phyloP scores from a whole-genome alignment of 2,797 vertebrate genomes.

The Paramormyrops hopkinsi region DNA sequence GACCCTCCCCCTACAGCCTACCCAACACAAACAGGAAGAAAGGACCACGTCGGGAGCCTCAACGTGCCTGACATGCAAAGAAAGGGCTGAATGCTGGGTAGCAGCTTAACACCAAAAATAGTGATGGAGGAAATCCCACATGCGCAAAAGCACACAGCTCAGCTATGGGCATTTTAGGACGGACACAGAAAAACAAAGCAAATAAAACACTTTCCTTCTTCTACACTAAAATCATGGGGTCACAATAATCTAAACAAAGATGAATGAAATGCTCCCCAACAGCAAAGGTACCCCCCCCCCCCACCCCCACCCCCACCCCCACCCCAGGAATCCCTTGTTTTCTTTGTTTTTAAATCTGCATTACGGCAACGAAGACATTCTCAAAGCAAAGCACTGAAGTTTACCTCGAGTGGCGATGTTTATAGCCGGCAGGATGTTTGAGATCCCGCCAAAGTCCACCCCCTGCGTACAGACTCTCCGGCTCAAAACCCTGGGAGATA shows the following conservation, averaged over 20 bases:
- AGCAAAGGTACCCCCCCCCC: background rate
- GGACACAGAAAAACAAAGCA: background rate
- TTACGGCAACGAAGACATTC: too few relatives aligned
- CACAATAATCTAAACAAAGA: background rate
- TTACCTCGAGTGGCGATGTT: slow-evolving; percentile 93
- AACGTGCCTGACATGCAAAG: background rate
- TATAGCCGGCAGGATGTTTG: slow-evolving; percentile 78
- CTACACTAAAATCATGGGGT: background rate
- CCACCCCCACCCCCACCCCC: background rate
- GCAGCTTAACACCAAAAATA: background rate
- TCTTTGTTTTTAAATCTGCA: background rate
- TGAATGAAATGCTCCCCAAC: background rate
- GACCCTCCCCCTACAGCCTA: background rate
- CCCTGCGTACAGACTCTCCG: slow-evolving; percentile 78
- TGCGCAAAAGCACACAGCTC: background rate
- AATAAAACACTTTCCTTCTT: background rate
- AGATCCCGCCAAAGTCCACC: slow-evolving; percentile 79
- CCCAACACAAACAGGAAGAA: background rate
- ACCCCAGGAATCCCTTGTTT: background rate
- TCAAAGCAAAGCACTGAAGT: background rate
- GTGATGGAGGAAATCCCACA: background rate
- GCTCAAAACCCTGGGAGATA: slow-evolving; percentile 77
- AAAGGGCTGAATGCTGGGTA: background rate
- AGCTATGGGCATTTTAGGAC: background rate
- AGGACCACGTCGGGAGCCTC: background rate